phyloP scores from a whole-genome alignment of 64 coral and sea anemone genomes.

The Anthopleura sola region DNA sequence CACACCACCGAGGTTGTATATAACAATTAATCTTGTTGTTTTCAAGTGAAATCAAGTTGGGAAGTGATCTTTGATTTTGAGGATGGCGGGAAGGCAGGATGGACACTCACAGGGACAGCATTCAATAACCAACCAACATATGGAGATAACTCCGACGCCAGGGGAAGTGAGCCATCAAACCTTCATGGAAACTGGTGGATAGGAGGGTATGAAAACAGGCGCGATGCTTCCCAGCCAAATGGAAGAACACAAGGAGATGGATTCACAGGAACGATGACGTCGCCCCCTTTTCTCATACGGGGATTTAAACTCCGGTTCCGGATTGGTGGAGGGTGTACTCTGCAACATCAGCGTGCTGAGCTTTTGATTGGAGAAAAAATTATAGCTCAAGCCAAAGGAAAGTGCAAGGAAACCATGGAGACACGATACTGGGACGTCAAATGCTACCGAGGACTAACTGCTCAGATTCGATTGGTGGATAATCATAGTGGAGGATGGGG shows the following conservation, averaged over 20 bases:
- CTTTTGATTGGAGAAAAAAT: constrained; percentile 2
- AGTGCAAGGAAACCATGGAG: not conserved
- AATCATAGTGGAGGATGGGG: not conserved
- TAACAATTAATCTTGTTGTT: no score
- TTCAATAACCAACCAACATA: constrained; percentile 37
- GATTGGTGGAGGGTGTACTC: constrained; percentile 9
- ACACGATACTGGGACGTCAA: not conserved
- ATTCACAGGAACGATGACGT: constrained; percentile 8
- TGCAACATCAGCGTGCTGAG: not conserved
- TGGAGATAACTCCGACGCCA: constrained; percentile 5
- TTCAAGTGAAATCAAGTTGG: not conserved
- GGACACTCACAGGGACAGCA: constrained; percentile 14
- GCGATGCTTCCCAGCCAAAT: not conserved
- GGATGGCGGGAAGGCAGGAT: not conserved
- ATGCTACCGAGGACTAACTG: not conserved
- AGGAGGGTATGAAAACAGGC: constrained; percentile 21
- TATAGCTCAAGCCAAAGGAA: not conserved
- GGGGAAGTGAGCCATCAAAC: not conserved
- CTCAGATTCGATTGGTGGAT: constrained; percentile 42
- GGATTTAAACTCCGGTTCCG: not conserved
- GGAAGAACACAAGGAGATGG: not conserved
- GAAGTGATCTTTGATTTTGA: constrained; percentile 34
- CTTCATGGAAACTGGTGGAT: constrained; percentile 22
- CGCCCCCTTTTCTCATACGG: not conserved
- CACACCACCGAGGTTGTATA: no score